Percentiles rank a stretch among this genome's conserved stretches.
These are phyloP conservation scores for Siderastrea siderea DNA, from an alignment of 92 coral and sea anemone genomes.

Conservation along the genomic window DNA sequence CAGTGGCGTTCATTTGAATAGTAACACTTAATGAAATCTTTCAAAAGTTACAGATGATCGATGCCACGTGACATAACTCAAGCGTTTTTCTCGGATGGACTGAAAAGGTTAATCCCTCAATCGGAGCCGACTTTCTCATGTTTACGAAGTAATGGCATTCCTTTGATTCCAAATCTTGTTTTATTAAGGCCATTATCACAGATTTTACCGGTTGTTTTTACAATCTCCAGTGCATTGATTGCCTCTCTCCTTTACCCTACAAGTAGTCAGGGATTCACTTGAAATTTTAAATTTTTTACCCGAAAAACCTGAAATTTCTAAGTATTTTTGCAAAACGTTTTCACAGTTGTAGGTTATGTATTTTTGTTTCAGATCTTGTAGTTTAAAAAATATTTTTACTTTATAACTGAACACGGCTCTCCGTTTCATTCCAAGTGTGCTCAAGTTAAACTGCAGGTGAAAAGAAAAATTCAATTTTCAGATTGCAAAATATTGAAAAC, in stretches of 20 bases:
- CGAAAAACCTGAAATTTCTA: not conserved
- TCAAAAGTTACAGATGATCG: too few species aligned
- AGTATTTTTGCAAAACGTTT: not conserved
- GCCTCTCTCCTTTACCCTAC: not conserved
- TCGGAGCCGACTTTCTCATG: not conserved
- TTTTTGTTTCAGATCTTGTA: too few species aligned
- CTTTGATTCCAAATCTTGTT: not conserved
- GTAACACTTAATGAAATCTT: too few species aligned
- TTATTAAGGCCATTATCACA: too few species aligned
- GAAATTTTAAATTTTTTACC: not conserved
- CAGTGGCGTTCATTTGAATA: too few species aligned
- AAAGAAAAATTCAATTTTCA: too few species aligned
- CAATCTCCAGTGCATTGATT: too few species aligned
- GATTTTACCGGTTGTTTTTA: not conserved
- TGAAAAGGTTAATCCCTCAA: slow-evolving; percentile 26
- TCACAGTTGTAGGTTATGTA: not conserved
- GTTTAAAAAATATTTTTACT: too few species aligned
- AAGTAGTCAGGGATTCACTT: not conserved
- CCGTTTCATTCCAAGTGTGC: too few species aligned
- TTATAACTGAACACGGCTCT: too few species aligned
- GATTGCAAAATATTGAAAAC: too few species aligned
- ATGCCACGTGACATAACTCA: not conserved
- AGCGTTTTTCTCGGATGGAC: not conserved
- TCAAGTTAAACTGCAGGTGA: too few species aligned
- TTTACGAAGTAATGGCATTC: slow-evolving; percentile 11